phyloP scores from a whole-genome alignment of 2,113 vertebrate genomes.

The Scalopus aquaticus region DNA sequence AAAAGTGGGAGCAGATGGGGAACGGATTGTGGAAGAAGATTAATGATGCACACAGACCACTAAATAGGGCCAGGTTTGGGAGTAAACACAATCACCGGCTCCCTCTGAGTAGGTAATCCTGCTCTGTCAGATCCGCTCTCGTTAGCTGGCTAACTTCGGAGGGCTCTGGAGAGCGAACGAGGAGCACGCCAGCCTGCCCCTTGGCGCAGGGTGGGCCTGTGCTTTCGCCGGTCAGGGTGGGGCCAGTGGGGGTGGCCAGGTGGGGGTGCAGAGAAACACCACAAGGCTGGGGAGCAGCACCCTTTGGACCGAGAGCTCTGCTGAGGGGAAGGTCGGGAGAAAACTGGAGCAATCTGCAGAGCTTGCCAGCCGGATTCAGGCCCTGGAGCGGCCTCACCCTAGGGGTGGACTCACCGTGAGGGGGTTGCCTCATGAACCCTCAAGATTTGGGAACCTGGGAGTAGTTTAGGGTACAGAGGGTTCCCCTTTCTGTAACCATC shows the following conservation, averaged over 20 bases:
- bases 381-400: neutral
- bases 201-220: rapidly evolving
- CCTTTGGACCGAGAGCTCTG: neutral
- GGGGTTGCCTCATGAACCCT: neutral
- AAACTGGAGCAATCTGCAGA: neutral
- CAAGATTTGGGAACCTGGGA: neutral
- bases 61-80: conserved; percentile 83
- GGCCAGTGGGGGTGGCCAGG: neutral
- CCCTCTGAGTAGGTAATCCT: conserved; percentile 80
- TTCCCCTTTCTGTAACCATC: neutral
- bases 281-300: neutral
- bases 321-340: too few relatives aligned
- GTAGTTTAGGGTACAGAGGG: neutral
- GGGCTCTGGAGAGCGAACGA: conserved; percentile 43
- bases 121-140: conserved; percentile 79
- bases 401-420: too few relatives aligned
- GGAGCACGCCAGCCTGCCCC: neutral
- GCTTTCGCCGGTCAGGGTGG: neutral
- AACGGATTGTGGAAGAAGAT: conserved; percentile 87
- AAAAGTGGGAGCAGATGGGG: conserved; percentile 88
- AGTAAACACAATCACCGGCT: conserved; percentile 85
- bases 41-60: conserved; percentile 86
- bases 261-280: neutral
- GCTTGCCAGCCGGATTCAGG: neutral
- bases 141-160: conserved; percentile 47